A percentile compares a stretch with the other conserved stretches of the same genome.
Evolutionary conservation across 1,140 invertebrate genomes (phyloP).

Genomic region (Procambarus virginalis): DNA sequence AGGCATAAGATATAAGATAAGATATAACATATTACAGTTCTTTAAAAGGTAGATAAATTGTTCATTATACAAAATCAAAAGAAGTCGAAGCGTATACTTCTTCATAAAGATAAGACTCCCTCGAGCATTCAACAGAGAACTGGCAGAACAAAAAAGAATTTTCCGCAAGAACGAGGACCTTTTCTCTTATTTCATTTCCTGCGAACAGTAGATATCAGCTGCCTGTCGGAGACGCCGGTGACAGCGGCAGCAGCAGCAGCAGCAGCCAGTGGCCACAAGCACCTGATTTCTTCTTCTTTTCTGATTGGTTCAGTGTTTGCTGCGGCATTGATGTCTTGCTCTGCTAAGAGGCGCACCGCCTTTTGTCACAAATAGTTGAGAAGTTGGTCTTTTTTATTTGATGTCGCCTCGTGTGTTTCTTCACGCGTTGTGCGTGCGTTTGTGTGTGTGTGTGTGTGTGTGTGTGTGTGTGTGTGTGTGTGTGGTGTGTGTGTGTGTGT

Average conservation of each 20-base stretch:
- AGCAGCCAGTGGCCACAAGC: not conserved
- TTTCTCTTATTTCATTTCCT: not conserved
- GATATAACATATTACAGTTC: no score
- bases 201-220: conserved; percentile 2
- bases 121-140: not conserved
- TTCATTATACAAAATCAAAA: no score
- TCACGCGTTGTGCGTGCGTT: not conserved
- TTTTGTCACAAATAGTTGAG: no score
- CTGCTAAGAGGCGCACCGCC: no score
- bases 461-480: conserved; percentile 18
- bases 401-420: not conserved
- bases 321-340: no score
- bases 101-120: no score
- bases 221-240: not conserved
- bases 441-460: conserved; percentile 18
- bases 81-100: no score
- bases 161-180: not conserved
- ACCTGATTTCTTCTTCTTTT: not conserved
- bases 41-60: no score
- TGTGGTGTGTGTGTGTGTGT: not conserved
- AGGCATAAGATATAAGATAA: no score
- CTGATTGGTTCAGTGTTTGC: not conserved
- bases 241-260: not conserved
- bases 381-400: no score
- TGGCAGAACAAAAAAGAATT: not conserved